Percentiles rank a stretch among this genome's conserved stretches.
phyloP scores from a whole-genome alignment of 2,113 vertebrate species.

The Oncorhynchus tshawytscha region DNA sequence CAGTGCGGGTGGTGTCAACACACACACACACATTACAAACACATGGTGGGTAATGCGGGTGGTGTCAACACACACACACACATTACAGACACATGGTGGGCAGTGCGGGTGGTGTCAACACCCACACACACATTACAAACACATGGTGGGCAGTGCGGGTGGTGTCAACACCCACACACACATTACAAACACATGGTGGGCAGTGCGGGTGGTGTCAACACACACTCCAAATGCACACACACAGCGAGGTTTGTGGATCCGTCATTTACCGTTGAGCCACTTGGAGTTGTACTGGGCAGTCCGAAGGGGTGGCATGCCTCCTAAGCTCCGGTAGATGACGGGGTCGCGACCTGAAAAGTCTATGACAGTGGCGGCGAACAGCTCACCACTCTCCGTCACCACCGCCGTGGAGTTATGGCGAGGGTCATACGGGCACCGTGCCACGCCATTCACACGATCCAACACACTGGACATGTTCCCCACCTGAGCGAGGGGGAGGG shows the following conservation, averaged over 20 bases:
- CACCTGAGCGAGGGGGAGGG: slow-evolving; percentile 71
- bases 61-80: too few relatives aligned
- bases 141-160: neutral
- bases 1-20: too few relatives aligned
- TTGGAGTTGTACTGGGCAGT: slow-evolving; percentile 99
- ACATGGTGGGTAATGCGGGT: neutral
- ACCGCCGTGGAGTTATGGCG: slow-evolving; percentile 97
- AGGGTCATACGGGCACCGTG: slow-evolving; percentile 94
- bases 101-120: too few relatives aligned
- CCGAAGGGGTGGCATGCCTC: slow-evolving; percentile 89
- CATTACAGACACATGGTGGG: too few relatives aligned
- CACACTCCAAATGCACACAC: too few relatives aligned
- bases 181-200: too few relatives aligned
- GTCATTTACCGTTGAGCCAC: slow-evolving; percentile 92
- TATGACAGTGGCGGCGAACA: slow-evolving; percentile 95
- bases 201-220: too few relatives aligned
- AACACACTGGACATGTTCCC: slow-evolving; percentile 90
- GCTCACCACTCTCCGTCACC: slow-evolving; percentile 92
- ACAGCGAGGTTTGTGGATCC: neutral
- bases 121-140: too few relatives aligned
- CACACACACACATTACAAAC: too few relatives aligned
- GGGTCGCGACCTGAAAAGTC: slow-evolving; percentile 98
- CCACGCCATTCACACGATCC: slow-evolving; percentile 94
- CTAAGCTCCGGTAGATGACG: slow-evolving; percentile 96
- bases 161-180: too few relatives aligned